Percentiles rank a stretch among this genome's conserved stretches.
phyloP scores from a whole-genome alignment of 2,888 invertebrate species.

The Blera fallax region DNA sequence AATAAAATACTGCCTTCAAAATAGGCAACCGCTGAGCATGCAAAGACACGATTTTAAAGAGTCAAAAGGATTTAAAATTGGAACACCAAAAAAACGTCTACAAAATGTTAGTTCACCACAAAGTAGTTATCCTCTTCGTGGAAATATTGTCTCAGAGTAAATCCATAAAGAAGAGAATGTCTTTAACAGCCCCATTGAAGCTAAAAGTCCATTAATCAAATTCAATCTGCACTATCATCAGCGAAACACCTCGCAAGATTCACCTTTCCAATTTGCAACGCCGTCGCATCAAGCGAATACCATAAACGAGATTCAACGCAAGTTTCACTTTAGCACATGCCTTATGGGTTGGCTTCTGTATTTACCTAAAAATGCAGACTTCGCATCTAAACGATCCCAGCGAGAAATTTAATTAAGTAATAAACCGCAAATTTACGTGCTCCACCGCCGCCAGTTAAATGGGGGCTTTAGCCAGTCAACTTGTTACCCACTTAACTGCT shows the following conservation, averaged over 20 bases:
- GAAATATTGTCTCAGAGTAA: background rate
- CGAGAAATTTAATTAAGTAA: conserved; percentile 71
- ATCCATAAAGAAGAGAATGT: background rate
- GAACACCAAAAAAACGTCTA: no score
- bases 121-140: no score
- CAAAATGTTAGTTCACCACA: no score
- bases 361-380: conserved; percentile 27
- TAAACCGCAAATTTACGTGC: conserved; percentile 65
- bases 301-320: conserved; percentile 43
- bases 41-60: no score
- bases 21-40: no score
- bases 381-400: conserved; percentile 36
- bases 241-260: conserved; percentile 54
- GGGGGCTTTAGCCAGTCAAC: conserved; percentile 29
- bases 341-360: conserved; percentile 50
- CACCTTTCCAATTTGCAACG: conserved; percentile 47
- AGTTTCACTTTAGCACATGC: conserved; percentile 48
- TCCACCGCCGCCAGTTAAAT: conserved; percentile 28
- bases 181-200: conserved; percentile 1
- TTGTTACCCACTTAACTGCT: conserved; percentile 49
- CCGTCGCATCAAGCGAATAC: background rate
- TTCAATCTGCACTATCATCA: conserved; percentile 39
- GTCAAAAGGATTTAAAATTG: no score
- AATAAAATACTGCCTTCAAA: no score
- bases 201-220: conserved; percentile 51